Conservation (phyloP, 2,797 vertebrate genomes). For the Neomorphus geoffroyi region DNA sequence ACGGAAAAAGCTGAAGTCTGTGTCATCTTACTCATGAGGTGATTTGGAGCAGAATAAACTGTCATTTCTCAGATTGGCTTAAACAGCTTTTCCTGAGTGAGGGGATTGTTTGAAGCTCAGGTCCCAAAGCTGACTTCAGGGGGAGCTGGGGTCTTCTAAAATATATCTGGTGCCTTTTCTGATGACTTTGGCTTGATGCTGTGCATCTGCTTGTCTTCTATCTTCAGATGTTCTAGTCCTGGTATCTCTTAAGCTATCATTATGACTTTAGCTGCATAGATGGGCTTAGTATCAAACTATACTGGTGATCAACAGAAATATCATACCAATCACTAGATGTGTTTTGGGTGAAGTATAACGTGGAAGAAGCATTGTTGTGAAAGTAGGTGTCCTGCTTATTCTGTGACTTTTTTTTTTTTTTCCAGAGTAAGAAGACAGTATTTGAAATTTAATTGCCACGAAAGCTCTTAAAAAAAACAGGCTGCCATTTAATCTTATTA, state of each 20-base stretch:
- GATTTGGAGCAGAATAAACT: not conserved
- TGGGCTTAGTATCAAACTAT: not conserved
- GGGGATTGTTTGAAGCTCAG: not conserved
- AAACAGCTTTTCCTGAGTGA: not conserved
- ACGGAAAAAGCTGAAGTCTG: not conserved
- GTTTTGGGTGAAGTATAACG: not conserved
- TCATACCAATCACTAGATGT: not conserved
- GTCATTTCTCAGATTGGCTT: not conserved
- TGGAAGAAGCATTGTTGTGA: not conserved
- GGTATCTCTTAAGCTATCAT: not conserved
- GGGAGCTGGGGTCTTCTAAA: not conserved
- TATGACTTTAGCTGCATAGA: not conserved
- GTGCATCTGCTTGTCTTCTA: not conserved
- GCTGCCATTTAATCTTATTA: not conserved
- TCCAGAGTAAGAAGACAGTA: not conserved
- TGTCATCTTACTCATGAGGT: not conserved
- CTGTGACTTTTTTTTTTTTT: not conserved
- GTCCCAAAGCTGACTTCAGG: not conserved
- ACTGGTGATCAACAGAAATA: not conserved
- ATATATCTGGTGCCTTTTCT: not conserved
- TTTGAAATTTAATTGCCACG: not conserved
- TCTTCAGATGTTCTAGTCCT: not conserved
- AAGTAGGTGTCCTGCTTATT: not conserved
- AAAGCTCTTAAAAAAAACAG: not conserved
- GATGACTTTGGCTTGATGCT: not conserved